phyloP scores from a whole-genome alignment of 2,113 vertebrate species.

The Peromyscus maniculatus region DNA sequence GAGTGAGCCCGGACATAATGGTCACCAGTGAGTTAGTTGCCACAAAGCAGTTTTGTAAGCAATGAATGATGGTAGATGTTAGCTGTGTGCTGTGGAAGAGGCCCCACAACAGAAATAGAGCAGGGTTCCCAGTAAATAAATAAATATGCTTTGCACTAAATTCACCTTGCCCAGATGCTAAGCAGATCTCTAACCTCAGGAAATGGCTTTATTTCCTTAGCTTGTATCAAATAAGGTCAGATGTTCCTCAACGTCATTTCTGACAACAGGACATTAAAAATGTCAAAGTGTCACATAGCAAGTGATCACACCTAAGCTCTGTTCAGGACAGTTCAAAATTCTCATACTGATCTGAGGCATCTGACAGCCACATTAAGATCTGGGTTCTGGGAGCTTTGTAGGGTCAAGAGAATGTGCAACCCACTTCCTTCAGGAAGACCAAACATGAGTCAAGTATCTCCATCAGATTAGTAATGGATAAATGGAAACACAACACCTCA shows the following conservation, averaged over 20 bases:
- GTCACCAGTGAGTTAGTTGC: slow-evolving; percentile 56
- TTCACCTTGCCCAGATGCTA: not conserved
- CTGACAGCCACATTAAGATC: not conserved
- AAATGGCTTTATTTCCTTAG: not conserved
- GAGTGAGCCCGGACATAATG: slow-evolving; percentile 71
- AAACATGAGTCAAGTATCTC: not conserved
- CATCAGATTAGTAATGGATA: not conserved
- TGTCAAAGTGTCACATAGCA: not conserved
- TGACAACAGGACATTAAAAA: not conserved
- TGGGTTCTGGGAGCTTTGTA: not conserved
- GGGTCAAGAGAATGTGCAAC: not conserved
- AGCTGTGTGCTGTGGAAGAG: slow-evolving; percentile 2
- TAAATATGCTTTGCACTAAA: not conserved
- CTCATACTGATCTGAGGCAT: not conserved
- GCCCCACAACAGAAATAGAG: not conserved
- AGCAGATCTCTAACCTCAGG: not conserved
- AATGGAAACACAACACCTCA: not conserved
- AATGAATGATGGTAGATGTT: slow-evolving; percentile 7
- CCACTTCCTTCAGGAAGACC: not conserved
- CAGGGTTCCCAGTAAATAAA: not conserved
- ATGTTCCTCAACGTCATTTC: not conserved
- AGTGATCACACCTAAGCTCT: not conserved
- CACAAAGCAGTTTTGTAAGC: slow-evolving; percentile 78
- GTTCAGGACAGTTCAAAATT: not conserved
- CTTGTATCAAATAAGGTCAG: not conserved